A percentile compares a stretch with the other conserved stretches of the same genome.
These are phyloP conservation scores for Cyclargus thomasi DNA, from an alignment of 1,140 invertebrate species.

Conservation along the genomic window DNA sequence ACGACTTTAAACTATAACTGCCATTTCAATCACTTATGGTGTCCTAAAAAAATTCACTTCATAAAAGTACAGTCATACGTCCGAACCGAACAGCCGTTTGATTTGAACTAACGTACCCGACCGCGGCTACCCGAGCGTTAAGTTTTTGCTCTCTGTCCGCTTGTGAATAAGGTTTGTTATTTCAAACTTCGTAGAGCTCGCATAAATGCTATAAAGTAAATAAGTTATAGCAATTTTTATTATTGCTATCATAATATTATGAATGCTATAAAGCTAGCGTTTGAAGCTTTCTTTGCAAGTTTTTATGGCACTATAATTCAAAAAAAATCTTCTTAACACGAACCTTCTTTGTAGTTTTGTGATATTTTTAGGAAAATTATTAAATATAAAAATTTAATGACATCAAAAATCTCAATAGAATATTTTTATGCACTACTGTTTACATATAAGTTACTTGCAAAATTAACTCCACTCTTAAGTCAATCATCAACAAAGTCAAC, in stretches of 20 bases:
- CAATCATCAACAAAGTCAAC: too few species aligned
- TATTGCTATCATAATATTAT: neutral
- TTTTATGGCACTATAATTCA: neutral
- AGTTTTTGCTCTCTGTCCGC: slow-evolving; percentile 59
- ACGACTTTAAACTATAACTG: neutral
- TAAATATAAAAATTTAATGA: too few species aligned
- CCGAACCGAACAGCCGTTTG: slow-evolving; percentile 47
- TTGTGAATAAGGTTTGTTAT: slow-evolving; percentile 52
- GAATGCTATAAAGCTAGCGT: neutral
- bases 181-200: neutral
- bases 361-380: neutral
- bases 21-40: slow-evolving; percentile 19
- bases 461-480: too few species aligned
- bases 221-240: neutral
- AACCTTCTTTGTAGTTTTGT: neutral
- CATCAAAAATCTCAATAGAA: too few species aligned
- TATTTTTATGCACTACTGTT: too few species aligned
- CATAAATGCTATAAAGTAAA: neutral
- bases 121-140: slow-evolving; percentile 53
- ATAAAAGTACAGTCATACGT: slow-evolving; percentile 35
- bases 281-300: neutral
- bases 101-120: slow-evolving; percentile 70
- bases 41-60: slow-evolving; percentile 5
- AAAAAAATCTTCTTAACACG: neutral
- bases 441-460: too few species aligned